Evolutionary conservation across 1,140 invertebrate species (phyloP).

Genomic region (Drosophila nannoptera): DNA sequence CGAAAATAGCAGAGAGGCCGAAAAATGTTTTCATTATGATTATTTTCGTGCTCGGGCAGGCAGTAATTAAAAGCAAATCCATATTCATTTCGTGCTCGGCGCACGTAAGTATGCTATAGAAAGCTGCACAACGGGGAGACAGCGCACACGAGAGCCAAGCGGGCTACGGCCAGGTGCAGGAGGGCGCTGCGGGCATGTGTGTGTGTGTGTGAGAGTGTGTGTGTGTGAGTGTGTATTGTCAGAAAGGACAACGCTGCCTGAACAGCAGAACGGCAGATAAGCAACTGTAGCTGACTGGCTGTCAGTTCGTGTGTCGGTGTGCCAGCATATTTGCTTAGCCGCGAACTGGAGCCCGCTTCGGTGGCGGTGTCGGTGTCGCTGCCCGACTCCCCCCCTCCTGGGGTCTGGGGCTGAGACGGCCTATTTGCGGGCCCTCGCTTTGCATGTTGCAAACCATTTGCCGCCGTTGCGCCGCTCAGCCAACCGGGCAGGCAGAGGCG

Average conservation of each 20-base stretch:
- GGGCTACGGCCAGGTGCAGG: constrained; percentile 5
- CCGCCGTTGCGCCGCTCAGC: constrained; percentile 30
- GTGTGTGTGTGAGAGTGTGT: constrained; percentile 17
- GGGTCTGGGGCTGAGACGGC: constrained; percentile 32
- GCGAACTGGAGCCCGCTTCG: constrained; percentile 20
- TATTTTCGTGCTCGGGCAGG: constrained; percentile 32
- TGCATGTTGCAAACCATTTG: constrained; percentile 75
- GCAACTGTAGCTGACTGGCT: constrained; percentile 20
- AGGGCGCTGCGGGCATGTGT: background rate
- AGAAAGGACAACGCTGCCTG: constrained; percentile 52
- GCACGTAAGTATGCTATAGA: constrained; percentile 46
- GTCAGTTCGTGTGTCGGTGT: constrained; percentile 20
- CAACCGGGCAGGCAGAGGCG: background rate
- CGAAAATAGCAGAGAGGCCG: constrained; percentile 22
- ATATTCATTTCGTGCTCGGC: constrained; percentile 66
- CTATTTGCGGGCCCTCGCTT: constrained; percentile 65
- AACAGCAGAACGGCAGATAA: constrained; percentile 53
- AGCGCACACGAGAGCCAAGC: background rate
- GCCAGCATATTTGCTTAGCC: constrained; percentile 57
- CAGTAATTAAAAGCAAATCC: constrained; percentile 75
- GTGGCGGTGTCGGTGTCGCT: constrained; percentile 10
- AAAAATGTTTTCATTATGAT: constrained; percentile 23
- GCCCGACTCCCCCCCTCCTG: background rate
- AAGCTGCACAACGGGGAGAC: background rate
- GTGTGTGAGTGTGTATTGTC: constrained; percentile 48